These are phyloP conservation scores for Chiroxiphia lanceolata DNA, from an alignment of 2,797 vertebrate genomes.

Conservation along the genomic window DNA sequence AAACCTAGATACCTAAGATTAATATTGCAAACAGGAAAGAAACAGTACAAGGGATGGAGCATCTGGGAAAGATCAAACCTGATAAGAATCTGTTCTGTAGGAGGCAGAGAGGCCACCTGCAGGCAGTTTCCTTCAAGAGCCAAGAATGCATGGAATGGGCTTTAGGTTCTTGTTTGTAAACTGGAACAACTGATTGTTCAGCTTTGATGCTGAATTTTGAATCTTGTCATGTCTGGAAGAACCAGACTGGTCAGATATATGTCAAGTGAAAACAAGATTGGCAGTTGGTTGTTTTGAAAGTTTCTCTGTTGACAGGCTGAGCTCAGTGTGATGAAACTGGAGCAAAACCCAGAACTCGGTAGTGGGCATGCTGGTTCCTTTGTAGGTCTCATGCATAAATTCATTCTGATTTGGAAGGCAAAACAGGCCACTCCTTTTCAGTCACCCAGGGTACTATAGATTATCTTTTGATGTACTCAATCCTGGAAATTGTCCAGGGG, in stretches of 20 bases:
- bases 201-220: not conserved
- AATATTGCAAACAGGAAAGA: not conserved
- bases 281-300: not conserved
- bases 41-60: not conserved
- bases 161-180: not conserved
- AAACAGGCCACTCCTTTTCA: conserved; percentile 4
- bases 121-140: not conserved
- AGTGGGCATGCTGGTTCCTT: not conserved
- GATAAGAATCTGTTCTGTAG: not conserved
- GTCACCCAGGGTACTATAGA: not conserved
- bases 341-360: not conserved
- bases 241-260: not conserved
- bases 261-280: not conserved
- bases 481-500: not conserved
- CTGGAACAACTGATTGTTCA: not conserved
- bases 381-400: not conserved
- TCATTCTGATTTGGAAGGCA: conserved; percentile 26
- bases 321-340: not conserved
- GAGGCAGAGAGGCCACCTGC: not conserved
- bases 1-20: not conserved
- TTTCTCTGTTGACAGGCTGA: not conserved
- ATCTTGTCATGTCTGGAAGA: not conserved
- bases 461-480: not conserved
- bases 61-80: not conserved
- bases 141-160: not conserved